Conservation (phyloP, 1,140 invertebrate genomes). For the Drosophila baimaii region DNA sequence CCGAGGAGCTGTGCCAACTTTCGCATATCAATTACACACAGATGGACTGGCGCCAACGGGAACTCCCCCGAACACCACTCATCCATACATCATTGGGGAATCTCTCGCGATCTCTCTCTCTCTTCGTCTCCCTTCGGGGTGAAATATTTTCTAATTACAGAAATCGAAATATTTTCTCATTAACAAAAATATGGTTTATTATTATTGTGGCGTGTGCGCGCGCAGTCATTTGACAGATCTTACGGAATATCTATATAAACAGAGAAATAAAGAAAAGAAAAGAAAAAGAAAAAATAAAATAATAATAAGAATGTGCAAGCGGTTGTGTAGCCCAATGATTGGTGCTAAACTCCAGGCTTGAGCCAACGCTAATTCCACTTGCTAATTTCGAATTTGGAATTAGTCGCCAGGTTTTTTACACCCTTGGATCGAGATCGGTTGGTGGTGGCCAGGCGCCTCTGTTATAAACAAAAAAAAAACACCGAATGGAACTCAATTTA, state of each 20-base stretch:
- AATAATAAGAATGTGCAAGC: slow-evolving; percentile 17
- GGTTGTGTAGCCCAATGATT: slow-evolving; percentile 34
- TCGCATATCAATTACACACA: slow-evolving; percentile 40
- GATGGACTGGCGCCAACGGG: slow-evolving; percentile 13
- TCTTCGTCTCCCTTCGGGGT: not conserved
- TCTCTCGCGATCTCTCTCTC: not conserved
- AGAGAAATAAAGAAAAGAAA: not conserved
- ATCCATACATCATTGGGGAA: slow-evolving; percentile 6
- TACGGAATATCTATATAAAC: slow-evolving; percentile 29
- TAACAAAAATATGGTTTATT: slow-evolving; percentile 51
- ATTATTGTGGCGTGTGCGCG: slow-evolving; percentile 54
- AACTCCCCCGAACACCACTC: slow-evolving; percentile 4
- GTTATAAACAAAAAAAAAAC: slow-evolving; percentile 45
- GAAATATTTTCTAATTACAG: slow-evolving; percentile 26
- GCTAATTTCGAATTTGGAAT: slow-evolving; percentile 63
- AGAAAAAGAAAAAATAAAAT: slow-evolving; percentile 1
- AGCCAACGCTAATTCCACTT: slow-evolving; percentile 62
- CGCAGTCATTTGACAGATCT: slow-evolving; percentile 52
- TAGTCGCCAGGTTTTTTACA: slow-evolving; percentile 51
- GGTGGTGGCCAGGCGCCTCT: not conserved
- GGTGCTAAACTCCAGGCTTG: slow-evolving; percentile 63
- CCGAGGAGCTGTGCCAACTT: slow-evolving; percentile 20
- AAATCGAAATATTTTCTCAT: slow-evolving; percentile 44
- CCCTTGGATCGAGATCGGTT: slow-evolving; percentile 50
- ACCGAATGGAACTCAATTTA: slow-evolving; percentile 41